These are phyloP conservation scores for Spongilla lacustris DNA, from an alignment of 37 sponge, comb jelly and placozoan species.

Conservation along the genomic window DNA sequence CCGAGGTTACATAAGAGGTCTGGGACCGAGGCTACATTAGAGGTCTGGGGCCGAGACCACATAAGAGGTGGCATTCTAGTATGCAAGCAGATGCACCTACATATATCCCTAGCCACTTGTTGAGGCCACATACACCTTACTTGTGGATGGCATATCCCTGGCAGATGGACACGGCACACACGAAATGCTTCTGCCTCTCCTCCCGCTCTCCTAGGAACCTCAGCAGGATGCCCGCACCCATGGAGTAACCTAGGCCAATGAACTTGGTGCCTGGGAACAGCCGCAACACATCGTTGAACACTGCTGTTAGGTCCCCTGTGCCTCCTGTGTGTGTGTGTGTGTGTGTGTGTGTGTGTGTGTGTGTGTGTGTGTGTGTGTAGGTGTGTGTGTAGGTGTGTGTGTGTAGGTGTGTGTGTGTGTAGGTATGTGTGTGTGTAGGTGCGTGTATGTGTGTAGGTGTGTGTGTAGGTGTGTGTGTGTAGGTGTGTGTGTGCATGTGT, in stretches of 20 bases:
- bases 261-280: slow-evolving; percentile 47
- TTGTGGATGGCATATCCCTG: slow-evolving; percentile 88
- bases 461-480: no score
- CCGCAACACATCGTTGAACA: slow-evolving; percentile 57
- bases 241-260: slow-evolving; percentile 81
- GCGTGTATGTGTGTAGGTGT: no score
- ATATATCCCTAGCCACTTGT: no score
- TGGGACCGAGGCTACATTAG: no score
- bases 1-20: no score
- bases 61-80: no score
- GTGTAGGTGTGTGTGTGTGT: no score
- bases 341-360: background rate
- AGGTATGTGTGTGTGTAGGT: no score
- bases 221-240: slow-evolving; percentile 85
- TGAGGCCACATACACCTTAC: slow-evolving; percentile 28
- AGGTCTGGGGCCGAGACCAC: no score
- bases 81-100: no score
- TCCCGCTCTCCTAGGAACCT: slow-evolving; percentile 86
- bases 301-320: slow-evolving; percentile 77
- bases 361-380: background rate
- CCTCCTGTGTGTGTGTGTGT: slow-evolving; percentile 53
- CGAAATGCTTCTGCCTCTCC: slow-evolving; percentile 67
- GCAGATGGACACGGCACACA: slow-evolving; percentile 84
- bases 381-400: background rate
- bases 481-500: no score